Evolutionary conservation across 64 coral and sea anemone genomes (phyloP), one percentile per base, ranked within the genome.

Genomic region (Dendrophyllia cribrosa): DNA sequence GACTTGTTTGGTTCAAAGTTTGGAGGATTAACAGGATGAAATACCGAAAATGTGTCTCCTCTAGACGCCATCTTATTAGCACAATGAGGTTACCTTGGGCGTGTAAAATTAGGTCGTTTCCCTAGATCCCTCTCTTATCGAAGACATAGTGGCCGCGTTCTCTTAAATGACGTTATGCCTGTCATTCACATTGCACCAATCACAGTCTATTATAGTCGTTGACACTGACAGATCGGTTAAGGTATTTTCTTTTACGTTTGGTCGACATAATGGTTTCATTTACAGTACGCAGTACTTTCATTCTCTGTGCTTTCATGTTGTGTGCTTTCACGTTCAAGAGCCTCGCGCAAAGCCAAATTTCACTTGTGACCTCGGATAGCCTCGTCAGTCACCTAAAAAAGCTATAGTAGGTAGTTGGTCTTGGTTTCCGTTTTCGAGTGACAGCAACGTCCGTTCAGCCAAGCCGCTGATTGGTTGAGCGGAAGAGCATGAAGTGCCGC

Each of bases 131-230:
- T 64, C 61, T 64, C 20, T 51, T 21, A 76, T n/a, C n/a, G 74
- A 51, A 19, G 46, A 76, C 48, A 26, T 70, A 51, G 74, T 76
- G 74, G 48, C 74, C 4, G 34, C 43, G 13, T 12, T 14, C 70
- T 74, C 43, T 74, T 9, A 76, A 52, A 76, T 76, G 74, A 76
- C 74, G 74, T 52, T 76, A 21, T 76, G 48, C 74, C 19, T 76
- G 74, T 76, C 74, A 76, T 51, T 76, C 74, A 76, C 74, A 76
- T 21, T 45, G 46, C 46, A 76, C 74, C 74, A 76, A 76, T 76
- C 74, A 76, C 17, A 7, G 74, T 51, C 7, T 21, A 8, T n/a
- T 17, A 14, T n/a, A 51, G 16, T 76, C 47, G 15, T 53, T n/a
- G n/a, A 51, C 46, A 76, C 2, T 76, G 46, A 51, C 17, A 76